Evolutionary conservation across 2,888 invertebrate species (phyloP).

Genomic region (Baccha elongata): DNA sequence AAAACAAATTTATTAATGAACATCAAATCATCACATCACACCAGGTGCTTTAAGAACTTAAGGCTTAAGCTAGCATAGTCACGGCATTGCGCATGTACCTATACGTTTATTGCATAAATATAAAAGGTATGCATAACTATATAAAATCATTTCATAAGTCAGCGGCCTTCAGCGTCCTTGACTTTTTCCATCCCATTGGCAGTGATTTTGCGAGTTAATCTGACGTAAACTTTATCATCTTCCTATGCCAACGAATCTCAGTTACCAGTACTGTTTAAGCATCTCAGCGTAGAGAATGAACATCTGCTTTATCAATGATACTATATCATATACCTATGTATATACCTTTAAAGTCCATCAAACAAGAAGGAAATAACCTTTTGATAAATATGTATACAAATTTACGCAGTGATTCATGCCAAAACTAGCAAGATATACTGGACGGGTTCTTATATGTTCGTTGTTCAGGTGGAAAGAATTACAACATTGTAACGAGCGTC

Average conservation of each 20-base stretch:
- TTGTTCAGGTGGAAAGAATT: constrained; percentile 29
- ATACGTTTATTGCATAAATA: constrained; percentile 3
- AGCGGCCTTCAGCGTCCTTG: constrained; percentile 69
- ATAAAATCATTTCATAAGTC: constrained; percentile 9
- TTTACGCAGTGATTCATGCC: constrained; percentile 55
- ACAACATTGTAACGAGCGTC: constrained; percentile 54
- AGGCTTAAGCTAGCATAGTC: constrained; percentile 1
- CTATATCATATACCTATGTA: background rate
- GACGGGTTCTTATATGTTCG: constrained; percentile 27
- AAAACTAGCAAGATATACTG: background rate
- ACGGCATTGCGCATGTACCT: constrained; percentile 14
- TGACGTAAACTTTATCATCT: constrained; percentile 27
- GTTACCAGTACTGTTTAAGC: constrained; percentile 24
- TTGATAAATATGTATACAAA: constrained; percentile 55
- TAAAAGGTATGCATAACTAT: background rate
- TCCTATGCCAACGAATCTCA: constrained; percentile 33
- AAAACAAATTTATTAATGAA: background rate
- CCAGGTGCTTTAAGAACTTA: constrained; percentile 20
- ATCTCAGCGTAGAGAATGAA: constrained; percentile 24
- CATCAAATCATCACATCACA: constrained; percentile 5
- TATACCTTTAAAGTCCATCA: constrained; percentile 10
- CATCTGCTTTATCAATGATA: constrained; percentile 31
- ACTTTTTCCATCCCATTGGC: constrained; percentile 32
- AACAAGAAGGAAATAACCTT: constrained; percentile 38
- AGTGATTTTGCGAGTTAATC: constrained; percentile 18